These are phyloP conservation scores for Syngnathus typhle DNA, from an alignment of 2,113 vertebrate species.

Conservation along the genomic window DNA sequence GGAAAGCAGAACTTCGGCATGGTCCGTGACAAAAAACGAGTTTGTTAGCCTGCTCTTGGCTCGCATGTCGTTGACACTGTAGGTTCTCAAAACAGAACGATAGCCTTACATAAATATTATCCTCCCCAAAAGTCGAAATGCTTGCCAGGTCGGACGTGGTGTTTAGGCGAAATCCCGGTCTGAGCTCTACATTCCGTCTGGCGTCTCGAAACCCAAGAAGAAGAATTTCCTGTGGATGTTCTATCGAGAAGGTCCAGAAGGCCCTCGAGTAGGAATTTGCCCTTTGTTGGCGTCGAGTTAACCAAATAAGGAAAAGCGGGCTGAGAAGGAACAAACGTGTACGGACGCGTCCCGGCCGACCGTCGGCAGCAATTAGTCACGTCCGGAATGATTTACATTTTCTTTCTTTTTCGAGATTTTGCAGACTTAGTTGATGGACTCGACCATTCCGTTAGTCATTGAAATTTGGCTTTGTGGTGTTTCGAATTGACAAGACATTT, in stretches of 20 bases:
- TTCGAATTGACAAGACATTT: too few relatives aligned
- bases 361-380: neutral
- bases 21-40: neutral
- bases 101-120: neutral
- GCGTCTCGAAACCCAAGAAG: neutral
- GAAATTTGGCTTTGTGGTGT: too few relatives aligned
- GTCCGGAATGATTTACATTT: neutral
- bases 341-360: neutral
- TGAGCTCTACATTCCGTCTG: neutral
- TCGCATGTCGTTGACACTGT: neutral
- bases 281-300: neutral
- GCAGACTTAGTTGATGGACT: too few relatives aligned
- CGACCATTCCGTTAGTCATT: too few relatives aligned
- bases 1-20: neutral
- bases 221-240: constrained; percentile 3
- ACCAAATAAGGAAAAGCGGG: constrained; percentile 5
- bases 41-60: neutral
- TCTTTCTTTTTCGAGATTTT: too few relatives aligned
- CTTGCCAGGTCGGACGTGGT: neutral
- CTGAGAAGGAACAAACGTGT: neutral
- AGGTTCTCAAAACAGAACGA: neutral
- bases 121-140: neutral
- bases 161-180: neutral
- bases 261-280: neutral
- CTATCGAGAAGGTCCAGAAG: constrained; percentile 1